Conservation (phyloP, 2,113 vertebrate species). For the Corapipo altera region DNA sequence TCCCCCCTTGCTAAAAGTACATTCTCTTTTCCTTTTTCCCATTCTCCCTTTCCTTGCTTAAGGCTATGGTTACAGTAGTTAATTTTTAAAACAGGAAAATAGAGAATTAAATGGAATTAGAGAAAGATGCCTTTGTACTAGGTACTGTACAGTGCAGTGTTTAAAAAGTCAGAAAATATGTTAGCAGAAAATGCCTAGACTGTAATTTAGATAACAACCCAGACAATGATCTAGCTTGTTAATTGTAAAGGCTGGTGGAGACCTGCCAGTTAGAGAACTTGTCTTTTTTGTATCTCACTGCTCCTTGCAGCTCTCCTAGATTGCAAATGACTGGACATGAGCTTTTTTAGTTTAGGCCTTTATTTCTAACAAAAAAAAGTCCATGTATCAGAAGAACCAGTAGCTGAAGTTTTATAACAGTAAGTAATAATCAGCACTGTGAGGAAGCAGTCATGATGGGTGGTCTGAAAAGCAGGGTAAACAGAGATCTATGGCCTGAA, state of each 20-base stretch:
- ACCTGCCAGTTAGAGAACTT: conserved; percentile 40
- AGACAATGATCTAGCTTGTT: conserved; percentile 56
- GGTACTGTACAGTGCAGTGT: conserved; percentile 52
- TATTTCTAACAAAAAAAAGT: not conserved
- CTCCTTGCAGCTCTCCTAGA: not conserved
- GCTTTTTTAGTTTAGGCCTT: not conserved
- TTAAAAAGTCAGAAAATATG: conserved; percentile 66
- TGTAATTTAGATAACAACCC: conserved; percentile 72
- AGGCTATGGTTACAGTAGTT: conserved; percentile 53
- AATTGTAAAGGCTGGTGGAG: conserved; percentile 60
- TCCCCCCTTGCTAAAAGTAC: not conserved
- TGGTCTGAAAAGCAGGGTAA: conserved; percentile 42
- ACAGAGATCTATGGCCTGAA: not conserved
- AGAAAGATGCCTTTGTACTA: conserved; percentile 70
- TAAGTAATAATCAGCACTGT: not conserved
- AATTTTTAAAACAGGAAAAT: conserved; percentile 66
- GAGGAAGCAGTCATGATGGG: not conserved
- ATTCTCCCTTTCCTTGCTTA: conserved; percentile 19
- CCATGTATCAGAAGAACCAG: not conserved
- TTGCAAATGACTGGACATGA: not conserved
- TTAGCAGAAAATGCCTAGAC: conserved; percentile 63
- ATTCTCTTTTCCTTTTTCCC: not conserved
- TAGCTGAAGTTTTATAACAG: not conserved
- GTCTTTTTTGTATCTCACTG: conserved; percentile 39
- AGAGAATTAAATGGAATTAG: conserved; percentile 65